phyloP scores from a whole-genome alignment of 1,140 invertebrate species.

The Drosophila bocki region DNA sequence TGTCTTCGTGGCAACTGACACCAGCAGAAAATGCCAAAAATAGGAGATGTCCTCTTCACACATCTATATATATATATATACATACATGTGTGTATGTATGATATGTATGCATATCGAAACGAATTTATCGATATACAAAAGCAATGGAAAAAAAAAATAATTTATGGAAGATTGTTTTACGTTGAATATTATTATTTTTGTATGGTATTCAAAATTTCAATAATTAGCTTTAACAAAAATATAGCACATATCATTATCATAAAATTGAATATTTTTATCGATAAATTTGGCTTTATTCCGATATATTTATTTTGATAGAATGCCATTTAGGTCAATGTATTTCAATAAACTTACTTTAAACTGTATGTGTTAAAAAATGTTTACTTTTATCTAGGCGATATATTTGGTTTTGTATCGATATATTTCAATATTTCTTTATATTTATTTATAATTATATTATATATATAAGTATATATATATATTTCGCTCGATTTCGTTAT shows the following conservation, averaged over 20 bases:
- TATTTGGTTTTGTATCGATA: not conserved
- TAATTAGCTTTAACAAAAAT: too few relatives aligned
- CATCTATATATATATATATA: not conserved
- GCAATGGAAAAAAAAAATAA: not conserved
- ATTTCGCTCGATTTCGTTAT: not conserved
- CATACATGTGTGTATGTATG: too few relatives aligned
- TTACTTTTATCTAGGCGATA: too few relatives aligned
- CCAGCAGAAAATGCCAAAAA: constrained; percentile 58
- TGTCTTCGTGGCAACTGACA: constrained; percentile 62
- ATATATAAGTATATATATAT: not conserved
- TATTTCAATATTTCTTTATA: not conserved
- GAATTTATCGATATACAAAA: not conserved
- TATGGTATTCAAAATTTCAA: too few relatives aligned
- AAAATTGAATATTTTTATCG: too few relatives aligned
- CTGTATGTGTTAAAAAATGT: too few relatives aligned
- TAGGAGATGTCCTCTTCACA: constrained; percentile 34
- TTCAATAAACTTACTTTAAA: too few relatives aligned
- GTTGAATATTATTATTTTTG: too few relatives aligned
- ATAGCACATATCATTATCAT: too few relatives aligned
- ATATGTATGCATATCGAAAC: not conserved
- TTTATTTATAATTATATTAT: not conserved
- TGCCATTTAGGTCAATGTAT: too few relatives aligned
- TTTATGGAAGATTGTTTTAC: not conserved
- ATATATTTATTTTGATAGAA: too few relatives aligned
- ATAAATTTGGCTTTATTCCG: too few relatives aligned